Evolutionary conservation across 1,140 invertebrate species (phyloP).

Genomic region (Apis dorsata): DNA sequence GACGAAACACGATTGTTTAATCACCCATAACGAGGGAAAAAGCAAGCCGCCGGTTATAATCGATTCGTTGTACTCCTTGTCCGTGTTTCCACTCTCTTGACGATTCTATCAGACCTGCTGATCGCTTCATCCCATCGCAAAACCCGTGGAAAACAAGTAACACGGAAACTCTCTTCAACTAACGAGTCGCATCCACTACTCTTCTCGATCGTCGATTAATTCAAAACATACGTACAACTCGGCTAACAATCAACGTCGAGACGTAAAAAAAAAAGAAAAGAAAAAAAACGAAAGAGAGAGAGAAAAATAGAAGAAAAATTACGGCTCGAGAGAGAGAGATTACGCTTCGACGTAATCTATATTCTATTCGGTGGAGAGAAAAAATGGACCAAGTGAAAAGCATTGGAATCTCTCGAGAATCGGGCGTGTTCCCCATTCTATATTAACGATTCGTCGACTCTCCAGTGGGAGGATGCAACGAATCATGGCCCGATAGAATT

Average conservation of each 20-base stretch:
- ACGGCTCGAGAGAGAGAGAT: not conserved
- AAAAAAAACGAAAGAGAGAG: not conserved
- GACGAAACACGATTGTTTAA: slow-evolving; percentile 48
- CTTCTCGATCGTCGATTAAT: not conserved
- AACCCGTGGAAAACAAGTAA: not conserved
- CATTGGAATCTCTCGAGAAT: not conserved
- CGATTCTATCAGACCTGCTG: slow-evolving; percentile 13
- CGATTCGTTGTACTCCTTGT: slow-evolving; percentile 33
- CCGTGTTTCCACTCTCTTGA: slow-evolving; percentile 36
- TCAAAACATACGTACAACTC: not conserved
- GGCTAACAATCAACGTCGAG: not conserved
- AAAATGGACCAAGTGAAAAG: not conserved
- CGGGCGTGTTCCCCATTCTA: slow-evolving; percentile 41
- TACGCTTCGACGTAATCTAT: not conserved
- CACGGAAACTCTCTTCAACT: not conserved
- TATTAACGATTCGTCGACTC: slow-evolving; percentile 56
- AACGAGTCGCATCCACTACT: not conserved
- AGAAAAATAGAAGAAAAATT: not conserved
- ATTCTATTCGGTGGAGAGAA: not conserved
- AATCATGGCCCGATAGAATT: slow-evolving; percentile 66
- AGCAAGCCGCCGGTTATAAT: slow-evolving; percentile 42
- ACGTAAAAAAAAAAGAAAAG: not conserved
- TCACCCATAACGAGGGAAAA: slow-evolving; percentile 51
- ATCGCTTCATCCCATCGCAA: not conserved
- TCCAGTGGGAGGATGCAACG: slow-evolving; percentile 58